A percentile compares a stretch with the other conserved stretches of the same genome.
Conservation (phyloP, 2,113 vertebrate genomes). For the Brachypteracias leptosomus region DNA sequence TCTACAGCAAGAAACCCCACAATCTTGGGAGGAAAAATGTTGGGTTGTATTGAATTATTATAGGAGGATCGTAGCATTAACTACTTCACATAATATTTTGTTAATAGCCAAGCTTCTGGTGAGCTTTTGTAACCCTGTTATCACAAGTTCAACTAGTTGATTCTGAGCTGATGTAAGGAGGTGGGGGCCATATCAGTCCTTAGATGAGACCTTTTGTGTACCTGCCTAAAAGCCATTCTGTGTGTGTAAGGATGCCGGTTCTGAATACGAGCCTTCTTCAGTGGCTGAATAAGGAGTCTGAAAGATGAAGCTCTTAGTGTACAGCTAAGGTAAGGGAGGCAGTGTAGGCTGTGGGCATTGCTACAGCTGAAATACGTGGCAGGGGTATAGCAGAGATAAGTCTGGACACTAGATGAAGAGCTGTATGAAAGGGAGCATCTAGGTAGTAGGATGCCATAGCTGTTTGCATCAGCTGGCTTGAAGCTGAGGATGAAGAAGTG, state of each 20-base stretch:
- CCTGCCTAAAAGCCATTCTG: background rate
- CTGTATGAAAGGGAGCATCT: background rate
- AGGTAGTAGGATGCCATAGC: background rate
- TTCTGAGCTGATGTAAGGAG: background rate
- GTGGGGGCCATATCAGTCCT: background rate
- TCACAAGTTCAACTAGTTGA: background rate
- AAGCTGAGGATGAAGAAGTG: background rate
- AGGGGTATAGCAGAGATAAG: background rate
- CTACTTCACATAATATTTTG: background rate
- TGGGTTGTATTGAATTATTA: background rate
- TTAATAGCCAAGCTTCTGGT: background rate
- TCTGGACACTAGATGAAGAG: background rate
- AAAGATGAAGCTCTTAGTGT: background rate
- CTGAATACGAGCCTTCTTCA: background rate
- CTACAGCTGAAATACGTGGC: background rate
- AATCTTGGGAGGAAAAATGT: background rate
- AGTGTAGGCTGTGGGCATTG: background rate
- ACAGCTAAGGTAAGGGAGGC: background rate
- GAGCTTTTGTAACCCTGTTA: background rate
- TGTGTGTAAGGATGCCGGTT: background rate
- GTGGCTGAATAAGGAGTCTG: background rate
- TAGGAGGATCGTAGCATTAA: background rate
- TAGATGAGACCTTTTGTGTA: background rate
- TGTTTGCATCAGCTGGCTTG: background rate
- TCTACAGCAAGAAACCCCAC: background rate